Conservation (phyloP, 2,113 vertebrate species). For the Ramphastos sulfuratus region DNA sequence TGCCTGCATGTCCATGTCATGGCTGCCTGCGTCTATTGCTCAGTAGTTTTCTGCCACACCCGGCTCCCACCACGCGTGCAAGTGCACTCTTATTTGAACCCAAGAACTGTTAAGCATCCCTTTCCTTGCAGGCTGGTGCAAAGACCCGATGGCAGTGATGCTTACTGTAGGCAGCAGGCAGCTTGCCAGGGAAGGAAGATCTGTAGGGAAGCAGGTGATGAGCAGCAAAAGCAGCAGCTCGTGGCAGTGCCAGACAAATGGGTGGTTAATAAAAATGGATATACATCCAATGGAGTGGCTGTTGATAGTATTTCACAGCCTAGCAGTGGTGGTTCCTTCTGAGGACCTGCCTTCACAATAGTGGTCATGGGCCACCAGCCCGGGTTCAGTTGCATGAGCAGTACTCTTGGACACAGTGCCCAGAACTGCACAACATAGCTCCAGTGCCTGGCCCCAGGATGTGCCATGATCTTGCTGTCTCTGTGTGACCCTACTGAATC, state of each 20-base stretch:
- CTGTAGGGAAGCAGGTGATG: not conserved
- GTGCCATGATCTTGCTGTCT: not conserved
- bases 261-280: not conserved
- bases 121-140: not conserved
- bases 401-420: not conserved
- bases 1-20: no score
- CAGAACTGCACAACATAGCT: not conserved
- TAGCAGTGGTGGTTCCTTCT: not conserved
- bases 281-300: not conserved
- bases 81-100: not conserved
- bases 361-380: not conserved
- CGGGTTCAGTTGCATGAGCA: not conserved
- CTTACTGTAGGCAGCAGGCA: not conserved
- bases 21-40: accelerated
- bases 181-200: not conserved
- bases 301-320: not conserved
- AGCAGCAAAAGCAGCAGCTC: not conserved
- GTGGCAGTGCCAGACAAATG: not conserved
- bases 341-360: not conserved
- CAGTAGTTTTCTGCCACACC: not conserved
- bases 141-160: accelerated
- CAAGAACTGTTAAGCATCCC: not conserved
- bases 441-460: not conserved
- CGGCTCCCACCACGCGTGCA: not conserved
- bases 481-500: not conserved